These are phyloP conservation scores for Salarias fasciatus DNA, from an alignment of 2,797 vertebrate species.

Conservation along the genomic window DNA sequence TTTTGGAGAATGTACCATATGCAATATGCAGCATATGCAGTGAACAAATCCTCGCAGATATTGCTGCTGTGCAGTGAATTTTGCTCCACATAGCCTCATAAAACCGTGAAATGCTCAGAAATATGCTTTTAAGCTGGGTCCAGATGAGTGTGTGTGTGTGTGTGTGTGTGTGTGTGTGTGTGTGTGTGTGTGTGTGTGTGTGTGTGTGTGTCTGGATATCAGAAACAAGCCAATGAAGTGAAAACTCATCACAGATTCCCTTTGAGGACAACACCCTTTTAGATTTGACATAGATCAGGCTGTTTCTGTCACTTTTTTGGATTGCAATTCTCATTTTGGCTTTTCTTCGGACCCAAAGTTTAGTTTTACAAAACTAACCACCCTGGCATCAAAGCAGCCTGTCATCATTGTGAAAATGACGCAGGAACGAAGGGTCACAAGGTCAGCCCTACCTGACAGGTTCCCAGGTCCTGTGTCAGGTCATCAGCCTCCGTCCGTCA, in stretches of 20 bases:
- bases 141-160: conserved; percentile 9
- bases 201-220: too few relatives aligned
- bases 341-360: conserved; percentile 2
- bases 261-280: conserved; percentile 43
- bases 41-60: conserved; percentile 4
- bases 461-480: conserved; percentile 46
- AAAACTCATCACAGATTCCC: conserved; percentile 47
- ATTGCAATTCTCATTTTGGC: not conserved
- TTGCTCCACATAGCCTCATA: conserved; percentile 1
- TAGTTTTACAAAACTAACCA: not conserved
- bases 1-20: not conserved
- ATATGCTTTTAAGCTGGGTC: conserved; percentile 20
- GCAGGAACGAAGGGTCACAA: not conserved
- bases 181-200: conserved; percentile 2
- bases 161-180: too few relatives aligned
- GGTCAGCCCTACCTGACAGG: conserved; percentile 61
- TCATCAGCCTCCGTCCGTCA: conserved; percentile 45
- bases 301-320: conserved; percentile 13
- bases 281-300: conserved; percentile 27
- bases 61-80: conserved; percentile 2
- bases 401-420: not conserved
- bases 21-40: not conserved
- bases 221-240: conserved; percentile 28
- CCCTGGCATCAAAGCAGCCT: too few relatives aligned
- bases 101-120: conserved; percentile 32